phyloP scores from a whole-genome alignment of 2,113 vertebrate species.

The Meles meles region DNA sequence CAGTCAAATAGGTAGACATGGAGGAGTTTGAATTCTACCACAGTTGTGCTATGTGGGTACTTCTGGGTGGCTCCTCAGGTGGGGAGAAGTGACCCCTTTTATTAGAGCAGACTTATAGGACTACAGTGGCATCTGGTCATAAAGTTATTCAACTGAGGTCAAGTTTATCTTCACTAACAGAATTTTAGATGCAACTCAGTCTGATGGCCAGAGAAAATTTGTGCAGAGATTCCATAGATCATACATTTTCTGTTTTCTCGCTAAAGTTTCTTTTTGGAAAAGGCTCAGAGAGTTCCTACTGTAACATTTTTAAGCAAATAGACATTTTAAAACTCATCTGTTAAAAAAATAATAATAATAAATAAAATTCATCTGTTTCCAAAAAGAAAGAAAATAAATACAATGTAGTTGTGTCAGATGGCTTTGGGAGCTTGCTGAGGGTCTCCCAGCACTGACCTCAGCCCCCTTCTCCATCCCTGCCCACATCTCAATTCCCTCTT shows the following conservation, averaged over 20 bases:
- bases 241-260: neutral
- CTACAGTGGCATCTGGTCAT: neutral
- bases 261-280: neutral
- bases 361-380: neutral
- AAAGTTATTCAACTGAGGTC: neutral
- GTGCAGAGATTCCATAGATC: neutral
- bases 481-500: neutral
- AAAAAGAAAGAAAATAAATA: neutral
- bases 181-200: neutral
- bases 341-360: too few species aligned
- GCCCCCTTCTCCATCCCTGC: neutral
- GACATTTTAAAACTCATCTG: neutral
- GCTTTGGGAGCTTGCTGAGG: neutral
- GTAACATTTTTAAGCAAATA: neutral
- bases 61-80: neutral
- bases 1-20: too few species aligned
- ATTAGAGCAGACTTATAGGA: neutral
- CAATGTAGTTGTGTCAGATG: fast-evolving
- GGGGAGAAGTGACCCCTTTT: neutral
- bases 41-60: neutral
- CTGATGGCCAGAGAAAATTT: neutral
- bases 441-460: neutral
- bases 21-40: neutral
- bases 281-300: neutral
- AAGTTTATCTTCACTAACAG: neutral